Base-by-base conservation (phyloP, 2,113 vertebrate genomes). In the Platysternon megacephalum region DNA sequence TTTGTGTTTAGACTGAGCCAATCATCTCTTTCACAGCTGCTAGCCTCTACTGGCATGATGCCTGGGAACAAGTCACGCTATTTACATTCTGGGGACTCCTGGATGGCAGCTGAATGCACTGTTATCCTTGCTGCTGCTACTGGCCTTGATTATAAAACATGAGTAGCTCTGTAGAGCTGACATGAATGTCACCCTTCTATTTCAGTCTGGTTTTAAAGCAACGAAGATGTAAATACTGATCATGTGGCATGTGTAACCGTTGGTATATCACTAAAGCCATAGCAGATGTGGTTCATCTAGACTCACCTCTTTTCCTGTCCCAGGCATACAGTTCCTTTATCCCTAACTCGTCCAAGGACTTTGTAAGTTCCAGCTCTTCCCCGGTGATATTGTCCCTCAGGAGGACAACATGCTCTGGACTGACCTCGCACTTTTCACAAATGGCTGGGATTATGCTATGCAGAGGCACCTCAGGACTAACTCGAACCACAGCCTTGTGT, bases 401-500 rank as follows among this genome's bases (percentile, higher is more conserved):
- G 44, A 99, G 99, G 52, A 99, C 98, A 39, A 99, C 95, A 12
- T 99, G 98, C 44, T 99, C 98, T 4, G 99, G 98, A 87, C 99
- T 98, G 82, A 99, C 99, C 81, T 99, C 99, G 79, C 99, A 99
- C 97, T 99, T 99, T 52, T 99, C 99, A 93, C 99, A 99, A 97
- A 99, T 99, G 97, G 98, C 96, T 0, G 99, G 99, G 78, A 99
- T 98, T 94, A 99, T 98, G 87, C 9, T 98, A 72, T 97, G 97
- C 61, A 99, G 98, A 0, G 99, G 98, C 32, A 98, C 98, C 49
- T 99, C 97, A 0, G 99, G 99, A 97, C 98, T 99, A 91, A 99
- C 99, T 26, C 99, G 98, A 79, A 99, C 97, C 86, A 99, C 99
- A 1, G 99, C 97, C 96, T 99, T 99, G 97, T 99, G 99, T 0